Evolutionary conservation across 2,888 invertebrate species (phyloP), one percentile per base, ranked within the genome.

Genomic region (Metalampra italica): DNA sequence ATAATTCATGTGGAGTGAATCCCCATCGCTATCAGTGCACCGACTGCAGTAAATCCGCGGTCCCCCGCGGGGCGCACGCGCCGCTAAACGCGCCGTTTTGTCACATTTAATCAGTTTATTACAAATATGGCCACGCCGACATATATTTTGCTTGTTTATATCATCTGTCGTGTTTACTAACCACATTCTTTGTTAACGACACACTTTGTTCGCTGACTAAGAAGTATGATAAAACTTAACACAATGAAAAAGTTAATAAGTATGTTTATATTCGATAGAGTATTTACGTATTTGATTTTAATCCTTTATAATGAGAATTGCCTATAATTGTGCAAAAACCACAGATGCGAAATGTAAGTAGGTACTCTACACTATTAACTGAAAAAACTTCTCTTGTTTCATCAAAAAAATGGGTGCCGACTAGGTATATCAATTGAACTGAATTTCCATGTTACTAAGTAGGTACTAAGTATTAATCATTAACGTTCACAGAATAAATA

Each of bases 31-130:
- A 39, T 41, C 29, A n/a, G 41, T 30, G 11, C 12, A 48, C 46
- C 42, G 53, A 43, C 36, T 9, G 22, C 15, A 46, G 47, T 55
- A 56, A 57, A 57, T 57, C 53, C 54, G 52, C 46, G 59, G 49
- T 58, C 64, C 74, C 85, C 84, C 68, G 77, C 65, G 54, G 80
- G 57, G 82, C 78, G 77, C 82, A 81, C 82, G 81, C 84, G 80
- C 72, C 75, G 67, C 77, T 74, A 74, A 71, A 72, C 71, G 63
- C 68, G 64, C 65, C 73, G 66, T 80, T 78, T 79, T 77, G 76
- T 75, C 75, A 74, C 69, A 72, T 75, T 75, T 80, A 78, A 77
- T 79, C 80, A 74, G 75, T 71, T 77, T 62, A 71, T 75, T 68
- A 68, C 60, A 56, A 43, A 29, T 22, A 29, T 22, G 32, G 41